These are phyloP conservation scores for Ifrita kowaldi DNA, from an alignment of 2,113 vertebrate species.

Conservation along the genomic window DNA sequence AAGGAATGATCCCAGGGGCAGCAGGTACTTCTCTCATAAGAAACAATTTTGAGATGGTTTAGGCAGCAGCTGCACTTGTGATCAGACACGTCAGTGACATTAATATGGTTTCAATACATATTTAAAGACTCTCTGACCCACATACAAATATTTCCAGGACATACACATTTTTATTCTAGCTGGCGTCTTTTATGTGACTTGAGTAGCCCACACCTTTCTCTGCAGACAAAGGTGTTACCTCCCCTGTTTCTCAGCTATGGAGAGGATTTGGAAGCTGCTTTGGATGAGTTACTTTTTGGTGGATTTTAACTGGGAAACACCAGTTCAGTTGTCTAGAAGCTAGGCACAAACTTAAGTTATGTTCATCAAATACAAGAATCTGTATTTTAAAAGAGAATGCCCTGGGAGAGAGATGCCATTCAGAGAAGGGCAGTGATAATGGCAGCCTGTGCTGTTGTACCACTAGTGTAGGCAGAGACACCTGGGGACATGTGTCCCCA, in stretches of 20 bases:
- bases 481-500: background rate
- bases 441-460: background rate
- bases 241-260: background rate
- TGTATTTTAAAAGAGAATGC: background rate
- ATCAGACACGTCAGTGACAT: constrained; percentile 30
- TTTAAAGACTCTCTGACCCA: constrained; percentile 15
- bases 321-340: background rate
- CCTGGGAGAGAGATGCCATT: background rate
- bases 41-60: background rate
- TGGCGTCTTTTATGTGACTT: background rate
- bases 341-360: background rate
- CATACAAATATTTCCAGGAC: background rate
- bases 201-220: background rate
- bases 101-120: constrained; percentile 35
- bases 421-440: background rate
- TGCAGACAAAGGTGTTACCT: background rate
- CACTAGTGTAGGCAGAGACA: background rate
- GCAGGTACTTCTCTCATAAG: background rate
- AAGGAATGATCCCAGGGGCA: background rate
- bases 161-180: background rate
- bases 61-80: background rate
- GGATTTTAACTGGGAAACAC: background rate
- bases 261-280: background rate
- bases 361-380: background rate
- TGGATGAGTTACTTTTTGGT: background rate